Conservation (phyloP, 2,113 vertebrate species). For the Cavia aperea region DNA sequence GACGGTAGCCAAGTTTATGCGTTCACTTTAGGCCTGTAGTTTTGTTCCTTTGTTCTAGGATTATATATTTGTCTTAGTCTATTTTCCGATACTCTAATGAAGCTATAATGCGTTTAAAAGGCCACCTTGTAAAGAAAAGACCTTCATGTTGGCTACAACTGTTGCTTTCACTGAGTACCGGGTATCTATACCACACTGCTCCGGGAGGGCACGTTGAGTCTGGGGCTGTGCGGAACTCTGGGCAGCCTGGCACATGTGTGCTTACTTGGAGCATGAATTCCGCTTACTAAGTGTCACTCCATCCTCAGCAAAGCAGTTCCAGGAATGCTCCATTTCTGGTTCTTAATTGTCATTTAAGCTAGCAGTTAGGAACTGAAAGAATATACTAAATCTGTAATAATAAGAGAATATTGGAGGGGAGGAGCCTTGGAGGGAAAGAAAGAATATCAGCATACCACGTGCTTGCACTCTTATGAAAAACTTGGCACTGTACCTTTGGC, state of each 20-base stretch:
- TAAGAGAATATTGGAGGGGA: neutral
- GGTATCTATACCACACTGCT: neutral
- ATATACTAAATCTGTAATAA: neutral
- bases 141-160: neutral
- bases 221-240: neutral
- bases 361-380: neutral
- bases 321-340: neutral
- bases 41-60: conserved; percentile 7
- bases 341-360: neutral
- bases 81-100: neutral
- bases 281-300: neutral
- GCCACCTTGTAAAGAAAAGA: neutral
- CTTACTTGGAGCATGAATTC: conserved; percentile 16
- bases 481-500: neutral
- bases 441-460: neutral
- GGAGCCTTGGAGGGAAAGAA: neutral
- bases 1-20: neutral
- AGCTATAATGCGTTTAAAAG: neutral
- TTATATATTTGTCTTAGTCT: neutral
- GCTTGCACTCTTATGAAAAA: neutral
- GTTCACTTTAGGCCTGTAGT: neutral
- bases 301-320: neutral
- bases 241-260: neutral
- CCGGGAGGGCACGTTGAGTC: neutral
- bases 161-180: neutral